These are phyloP conservation scores for Apostichopus parvimensis DNA, from an alignment of 35 echinoderm and acorn worm genomes.

Conservation along the genomic window DNA sequence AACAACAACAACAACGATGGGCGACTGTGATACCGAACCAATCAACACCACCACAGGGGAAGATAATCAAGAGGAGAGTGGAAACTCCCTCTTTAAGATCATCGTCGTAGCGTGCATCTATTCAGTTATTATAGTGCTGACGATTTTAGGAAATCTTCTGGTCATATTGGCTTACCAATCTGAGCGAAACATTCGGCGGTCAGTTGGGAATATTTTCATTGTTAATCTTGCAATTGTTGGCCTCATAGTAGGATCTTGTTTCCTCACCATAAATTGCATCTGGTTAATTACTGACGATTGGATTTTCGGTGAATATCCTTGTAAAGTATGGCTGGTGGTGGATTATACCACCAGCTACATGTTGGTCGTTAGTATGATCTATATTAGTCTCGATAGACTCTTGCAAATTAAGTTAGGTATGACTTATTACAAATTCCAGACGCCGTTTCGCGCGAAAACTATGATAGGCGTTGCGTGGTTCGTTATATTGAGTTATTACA, in stretches of 20 bases:
- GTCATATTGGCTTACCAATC: slow-evolving; percentile 46
- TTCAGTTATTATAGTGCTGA: not conserved
- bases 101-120: not conserved
- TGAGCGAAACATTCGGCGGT: slow-evolving; percentile 24
- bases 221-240: slow-evolving; percentile 47
- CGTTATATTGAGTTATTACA: slow-evolving; percentile 13
- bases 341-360: slow-evolving; percentile 59
- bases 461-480: slow-evolving; percentile 31
- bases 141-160: slow-evolving; percentile 48
- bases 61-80: not conserved
- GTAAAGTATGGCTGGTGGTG: slow-evolving; percentile 57
- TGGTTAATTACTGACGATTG: slow-evolving; percentile 51
- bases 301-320: slow-evolving; percentile 54
- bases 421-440: slow-evolving; percentile 31
- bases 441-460: not conserved
- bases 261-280: slow-evolving; percentile 44
- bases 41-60: not conserved
- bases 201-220: slow-evolving; percentile 56
- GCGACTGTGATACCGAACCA: not conserved
- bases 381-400: slow-evolving; percentile 34
- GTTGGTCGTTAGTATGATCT: slow-evolving; percentile 48
- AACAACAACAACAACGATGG: not conserved
- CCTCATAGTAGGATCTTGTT: slow-evolving; percentile 37
- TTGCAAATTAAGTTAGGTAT: slow-evolving; percentile 37
- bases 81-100: not conserved